Conservation (phyloP, 2,888 invertebrate genomes). For the Hetaerina titia region DNA sequence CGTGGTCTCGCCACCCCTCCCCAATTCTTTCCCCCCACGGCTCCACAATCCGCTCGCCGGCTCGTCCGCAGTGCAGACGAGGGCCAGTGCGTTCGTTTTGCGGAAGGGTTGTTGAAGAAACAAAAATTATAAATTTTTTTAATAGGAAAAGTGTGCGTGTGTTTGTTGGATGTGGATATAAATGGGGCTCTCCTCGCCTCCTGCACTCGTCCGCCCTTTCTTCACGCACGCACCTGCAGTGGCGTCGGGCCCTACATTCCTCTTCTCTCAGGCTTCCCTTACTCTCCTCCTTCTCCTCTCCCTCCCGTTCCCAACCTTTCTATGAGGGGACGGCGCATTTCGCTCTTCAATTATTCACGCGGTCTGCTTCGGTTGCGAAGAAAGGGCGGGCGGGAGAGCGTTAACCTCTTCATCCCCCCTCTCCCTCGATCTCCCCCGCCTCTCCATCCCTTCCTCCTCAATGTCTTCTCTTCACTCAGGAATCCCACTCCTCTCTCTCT, state of each 20-base stretch:
- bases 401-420: background rate
- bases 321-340: background rate
- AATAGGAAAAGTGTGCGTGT: background rate
- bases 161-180: background rate
- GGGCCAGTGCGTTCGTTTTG: background rate
- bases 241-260: background rate
- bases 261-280: background rate
- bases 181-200: background rate
- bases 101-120: background rate
- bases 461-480: background rate
- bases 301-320: background rate
- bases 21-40: background rate
- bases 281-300: background rate
- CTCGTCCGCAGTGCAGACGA: constrained; percentile 13
- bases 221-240: background rate
- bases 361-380: background rate
- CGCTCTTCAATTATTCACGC: constrained; percentile 21
- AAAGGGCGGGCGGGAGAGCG: background rate
- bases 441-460: background rate
- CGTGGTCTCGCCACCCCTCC: background rate
- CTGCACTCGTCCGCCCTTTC: background rate
- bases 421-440: background rate
- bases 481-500: background rate
- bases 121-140: background rate
- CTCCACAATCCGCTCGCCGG: background rate